A percentile compares a stretch with the other conserved stretches of the same genome.
Evolutionary conservation across 2,797 vertebrate species (phyloP).

Genomic region (Poeciliopsis gracilis): DNA sequence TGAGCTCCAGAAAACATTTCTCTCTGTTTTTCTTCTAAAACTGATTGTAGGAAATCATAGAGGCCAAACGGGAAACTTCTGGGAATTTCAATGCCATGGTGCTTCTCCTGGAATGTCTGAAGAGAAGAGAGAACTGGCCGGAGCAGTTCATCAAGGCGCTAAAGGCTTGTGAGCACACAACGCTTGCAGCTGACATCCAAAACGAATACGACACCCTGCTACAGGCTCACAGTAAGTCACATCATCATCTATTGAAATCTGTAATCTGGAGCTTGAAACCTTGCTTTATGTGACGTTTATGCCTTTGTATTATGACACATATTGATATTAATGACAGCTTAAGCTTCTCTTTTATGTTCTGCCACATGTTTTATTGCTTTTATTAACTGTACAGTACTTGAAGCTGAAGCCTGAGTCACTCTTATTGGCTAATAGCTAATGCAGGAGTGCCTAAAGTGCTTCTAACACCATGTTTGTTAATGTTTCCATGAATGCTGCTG

Average conservation of each 20-base stretch:
- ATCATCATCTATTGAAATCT: background rate
- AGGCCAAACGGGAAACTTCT: slow-evolving; percentile 69
- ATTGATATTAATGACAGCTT: background rate
- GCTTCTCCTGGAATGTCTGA: slow-evolving; percentile 77
- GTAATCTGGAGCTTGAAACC: background rate
- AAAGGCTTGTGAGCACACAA: slow-evolving; percentile 47
- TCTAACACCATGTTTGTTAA: background rate
- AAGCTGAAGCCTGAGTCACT: background rate
- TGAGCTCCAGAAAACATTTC: background rate
- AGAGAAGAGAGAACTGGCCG: slow-evolving; percentile 78
- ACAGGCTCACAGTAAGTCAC: slow-evolving; percentile 59
- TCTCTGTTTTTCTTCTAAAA: background rate
- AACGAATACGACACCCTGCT: slow-evolving; percentile 67
- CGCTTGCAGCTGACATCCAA: slow-evolving; percentile 66
- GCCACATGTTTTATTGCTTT: background rate
- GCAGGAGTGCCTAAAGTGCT: background rate
- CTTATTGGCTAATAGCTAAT: background rate
- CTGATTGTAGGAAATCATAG: slow-evolving; percentile 73
- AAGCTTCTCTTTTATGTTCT: background rate
- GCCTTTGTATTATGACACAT: background rate
- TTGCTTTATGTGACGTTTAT: background rate
- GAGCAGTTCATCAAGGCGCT: slow-evolving; percentile 78
- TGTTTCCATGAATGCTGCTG: background rate
- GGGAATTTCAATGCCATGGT: slow-evolving; percentile 73
- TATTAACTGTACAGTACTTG: background rate